phyloP scores from a whole-genome alignment of 2,113 vertebrate genomes.

The Gymnobelideus leadbeateri region DNA sequence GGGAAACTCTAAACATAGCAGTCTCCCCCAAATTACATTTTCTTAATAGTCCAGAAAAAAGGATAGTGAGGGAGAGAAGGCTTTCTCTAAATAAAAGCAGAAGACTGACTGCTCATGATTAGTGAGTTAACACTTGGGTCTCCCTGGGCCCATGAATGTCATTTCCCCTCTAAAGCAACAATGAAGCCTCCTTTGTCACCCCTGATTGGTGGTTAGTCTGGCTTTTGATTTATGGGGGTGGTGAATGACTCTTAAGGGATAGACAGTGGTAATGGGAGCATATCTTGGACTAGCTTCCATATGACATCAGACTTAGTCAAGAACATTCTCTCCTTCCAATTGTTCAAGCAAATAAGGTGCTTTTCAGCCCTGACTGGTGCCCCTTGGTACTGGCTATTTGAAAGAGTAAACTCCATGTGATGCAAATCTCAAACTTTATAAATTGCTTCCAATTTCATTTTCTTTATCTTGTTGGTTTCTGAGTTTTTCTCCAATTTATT shows the following conservation, averaged over 20 bases:
- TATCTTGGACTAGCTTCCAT: background rate
- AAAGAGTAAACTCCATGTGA: background rate
- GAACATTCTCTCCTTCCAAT: background rate
- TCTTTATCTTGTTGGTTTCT: background rate
- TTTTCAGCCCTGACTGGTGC: background rate
- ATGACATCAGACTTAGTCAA: background rate
- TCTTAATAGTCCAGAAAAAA: constrained; percentile 17
- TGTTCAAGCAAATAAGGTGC: background rate
- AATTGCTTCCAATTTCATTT: background rate
- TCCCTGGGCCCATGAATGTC: constrained; percentile 11
- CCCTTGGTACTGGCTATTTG: background rate
- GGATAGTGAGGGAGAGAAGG: background rate
- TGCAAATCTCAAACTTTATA: background rate
- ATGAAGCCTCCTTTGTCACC: constrained; percentile 46
- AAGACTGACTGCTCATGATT: background rate
- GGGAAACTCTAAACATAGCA: constrained; percentile 13
- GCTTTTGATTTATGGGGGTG: background rate
- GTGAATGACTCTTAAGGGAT: background rate
- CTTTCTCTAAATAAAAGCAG: constrained; percentile 35
- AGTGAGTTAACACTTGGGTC: background rate
- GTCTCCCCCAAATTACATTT: background rate
- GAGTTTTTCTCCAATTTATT: background rate
- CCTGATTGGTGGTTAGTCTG: background rate
- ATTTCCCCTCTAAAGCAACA: constrained; percentile 2
- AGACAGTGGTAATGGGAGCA: background rate